Evolutionary conservation across 2,797 vertebrate species (phyloP).

Genomic region (Peromyscus aztecus): DNA sequence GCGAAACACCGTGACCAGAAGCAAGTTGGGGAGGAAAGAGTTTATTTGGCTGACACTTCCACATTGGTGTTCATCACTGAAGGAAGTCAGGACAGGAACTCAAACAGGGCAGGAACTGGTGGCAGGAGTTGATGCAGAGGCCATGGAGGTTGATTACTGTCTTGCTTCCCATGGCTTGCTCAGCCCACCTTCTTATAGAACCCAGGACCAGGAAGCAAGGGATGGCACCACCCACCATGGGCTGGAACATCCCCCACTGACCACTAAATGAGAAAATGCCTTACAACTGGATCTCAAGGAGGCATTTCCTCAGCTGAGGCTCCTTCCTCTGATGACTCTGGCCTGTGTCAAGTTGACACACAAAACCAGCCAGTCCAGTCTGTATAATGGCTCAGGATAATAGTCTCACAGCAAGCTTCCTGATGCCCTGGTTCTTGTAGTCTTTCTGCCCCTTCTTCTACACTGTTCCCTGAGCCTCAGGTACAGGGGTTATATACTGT

Average conservation of each 20-base stretch:
- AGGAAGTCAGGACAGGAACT: not conserved
- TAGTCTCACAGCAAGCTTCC: not conserved
- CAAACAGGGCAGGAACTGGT: not conserved
- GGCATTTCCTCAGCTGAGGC: not conserved
- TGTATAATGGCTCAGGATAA: no score
- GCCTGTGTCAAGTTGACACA: not conserved
- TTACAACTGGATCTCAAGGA: not conserved
- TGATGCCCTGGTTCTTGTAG: not conserved
- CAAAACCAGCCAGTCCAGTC: not conserved
- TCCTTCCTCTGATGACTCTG: not conserved
- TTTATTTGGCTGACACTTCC: not conserved
- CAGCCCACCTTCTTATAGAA: not conserved
- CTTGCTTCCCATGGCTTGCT: not conserved
- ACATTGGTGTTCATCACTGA: not conserved
- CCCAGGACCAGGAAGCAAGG: not conserved
- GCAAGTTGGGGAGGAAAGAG: not conserved
- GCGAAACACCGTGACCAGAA: not conserved
- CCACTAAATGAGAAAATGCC: not conserved
- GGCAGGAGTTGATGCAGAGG: not conserved
- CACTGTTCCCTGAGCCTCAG: not conserved
- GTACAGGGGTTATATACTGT: not conserved
- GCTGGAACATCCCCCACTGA: not conserved
- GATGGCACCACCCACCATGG: not conserved
- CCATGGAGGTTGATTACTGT: not conserved
- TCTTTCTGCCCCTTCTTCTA: not conserved